phyloP scores from a whole-genome alignment of 2,113 vertebrate species.

The Mixornis gularis region DNA sequence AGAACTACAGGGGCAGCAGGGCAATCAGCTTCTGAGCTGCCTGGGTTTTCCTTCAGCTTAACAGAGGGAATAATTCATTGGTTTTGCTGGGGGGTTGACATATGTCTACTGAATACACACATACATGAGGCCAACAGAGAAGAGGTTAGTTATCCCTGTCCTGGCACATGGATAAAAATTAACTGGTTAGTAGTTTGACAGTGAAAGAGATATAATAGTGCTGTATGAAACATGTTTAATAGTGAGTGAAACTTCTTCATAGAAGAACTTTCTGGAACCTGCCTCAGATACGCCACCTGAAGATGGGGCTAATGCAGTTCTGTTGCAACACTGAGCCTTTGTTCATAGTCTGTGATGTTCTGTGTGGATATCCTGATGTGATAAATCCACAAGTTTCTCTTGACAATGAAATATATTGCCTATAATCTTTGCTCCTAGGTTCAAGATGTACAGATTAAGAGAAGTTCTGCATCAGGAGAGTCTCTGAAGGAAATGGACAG shows the following conservation, averaged over 20 bases:
- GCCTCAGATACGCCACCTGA: neutral
- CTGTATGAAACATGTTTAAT: neutral
- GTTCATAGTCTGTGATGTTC: neutral
- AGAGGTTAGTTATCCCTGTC: neutral
- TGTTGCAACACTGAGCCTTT: neutral
- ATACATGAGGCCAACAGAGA: neutral
- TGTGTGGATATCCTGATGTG: neutral
- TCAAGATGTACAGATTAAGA: conserved; percentile 76
- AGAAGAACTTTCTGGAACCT: neutral
- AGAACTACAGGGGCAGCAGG: neutral
- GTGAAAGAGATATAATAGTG: neutral
- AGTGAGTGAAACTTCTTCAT: neutral
- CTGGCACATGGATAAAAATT: neutral
- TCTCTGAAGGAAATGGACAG: conserved; percentile 69
- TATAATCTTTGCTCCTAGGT: conserved; percentile 64
- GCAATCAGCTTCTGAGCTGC: neutral
- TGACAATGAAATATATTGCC: neutral
- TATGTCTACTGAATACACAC: neutral
- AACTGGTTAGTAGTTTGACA: neutral
- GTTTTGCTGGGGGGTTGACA: neutral
- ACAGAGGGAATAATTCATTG: neutral
- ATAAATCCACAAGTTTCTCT: neutral
- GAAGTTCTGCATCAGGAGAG: conserved; percentile 68
- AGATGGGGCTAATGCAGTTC: neutral
- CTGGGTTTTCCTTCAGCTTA: neutral